These are phyloP conservation scores for Petromus typicus DNA, from an alignment of 2,113 vertebrate genomes.

Conservation along the genomic window DNA sequence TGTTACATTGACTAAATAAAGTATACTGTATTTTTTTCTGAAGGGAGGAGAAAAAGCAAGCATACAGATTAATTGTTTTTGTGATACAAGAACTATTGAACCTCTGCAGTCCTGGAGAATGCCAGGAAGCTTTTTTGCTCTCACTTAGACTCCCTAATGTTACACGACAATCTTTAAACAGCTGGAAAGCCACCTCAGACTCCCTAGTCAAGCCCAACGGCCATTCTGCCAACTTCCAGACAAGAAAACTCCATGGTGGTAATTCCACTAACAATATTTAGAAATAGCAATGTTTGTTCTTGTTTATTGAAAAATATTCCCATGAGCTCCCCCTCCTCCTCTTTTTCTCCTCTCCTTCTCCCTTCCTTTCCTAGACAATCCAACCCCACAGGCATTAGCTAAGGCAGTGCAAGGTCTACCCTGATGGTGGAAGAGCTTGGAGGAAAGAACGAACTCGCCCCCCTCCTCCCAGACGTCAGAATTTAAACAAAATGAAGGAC, in stretches of 20 bases:
- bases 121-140: neutral
- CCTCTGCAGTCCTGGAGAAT: neutral
- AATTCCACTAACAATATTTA: constrained; percentile 24
- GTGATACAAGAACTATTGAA: neutral
- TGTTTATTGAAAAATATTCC: constrained; percentile 9
- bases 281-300: constrained; percentile 13
- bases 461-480: neutral
- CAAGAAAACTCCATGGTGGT: neutral
- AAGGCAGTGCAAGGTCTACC: neutral
- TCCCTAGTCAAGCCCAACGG: neutral
- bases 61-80: neutral
- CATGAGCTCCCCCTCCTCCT: neutral
- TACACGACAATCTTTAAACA: neutral
- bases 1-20: constrained; percentile 31
- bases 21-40: neutral
- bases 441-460: neutral
- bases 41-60: neutral
- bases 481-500: neutral
- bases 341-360: neutral
- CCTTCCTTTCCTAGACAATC: neutral
- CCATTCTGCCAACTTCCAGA: neutral
- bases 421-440: neutral
- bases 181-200: constrained; percentile 5
- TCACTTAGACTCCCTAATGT: neutral
- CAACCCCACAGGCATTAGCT: neutral